Percentiles rank a stretch among this genome's conserved stretches.
These are phyloP conservation scores for Parapristionchus giblindavisi DNA, from an alignment of 2,888 invertebrate genomes.

Conservation along the genomic window DNA sequence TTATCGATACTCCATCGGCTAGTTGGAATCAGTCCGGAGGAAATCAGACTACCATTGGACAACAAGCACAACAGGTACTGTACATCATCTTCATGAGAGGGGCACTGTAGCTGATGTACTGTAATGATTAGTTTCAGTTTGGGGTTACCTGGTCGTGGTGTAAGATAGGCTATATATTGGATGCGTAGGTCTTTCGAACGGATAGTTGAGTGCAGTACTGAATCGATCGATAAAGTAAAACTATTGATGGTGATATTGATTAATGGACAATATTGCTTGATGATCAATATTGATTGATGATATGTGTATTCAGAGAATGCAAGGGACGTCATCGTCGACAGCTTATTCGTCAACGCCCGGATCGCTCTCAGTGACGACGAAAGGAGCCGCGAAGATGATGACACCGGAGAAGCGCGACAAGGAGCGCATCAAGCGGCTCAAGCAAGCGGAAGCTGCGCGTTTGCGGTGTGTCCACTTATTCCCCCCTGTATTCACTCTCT, in stretches of 20 bases:
- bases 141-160: background rate
- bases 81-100: background rate
- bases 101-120: constrained; percentile 30
- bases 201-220: constrained; percentile 3
- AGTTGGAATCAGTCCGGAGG: constrained; percentile 15
- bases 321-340: constrained; percentile 22
- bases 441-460: constrained; percentile 68
- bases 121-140: constrained; percentile 14
- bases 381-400: constrained; percentile 38
- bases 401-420: constrained; percentile 59
- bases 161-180: too few relatives aligned
- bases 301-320: constrained; percentile 20
- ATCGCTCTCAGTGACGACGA: constrained; percentile 31
- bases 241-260: background rate
- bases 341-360: constrained; percentile 10
- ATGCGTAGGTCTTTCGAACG: too few relatives aligned
- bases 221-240: background rate
- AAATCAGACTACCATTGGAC: constrained; percentile 13
- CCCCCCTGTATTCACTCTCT: background rate
- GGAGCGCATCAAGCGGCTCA: constrained; percentile 62
- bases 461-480: constrained; percentile 54
- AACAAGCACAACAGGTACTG: constrained; percentile 32
- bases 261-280: background rate
- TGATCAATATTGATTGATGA: background rate
- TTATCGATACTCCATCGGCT: constrained; percentile 46